phyloP scores from a whole-genome alignment of 2,113 vertebrate species.

The Centropristis striata region DNA sequence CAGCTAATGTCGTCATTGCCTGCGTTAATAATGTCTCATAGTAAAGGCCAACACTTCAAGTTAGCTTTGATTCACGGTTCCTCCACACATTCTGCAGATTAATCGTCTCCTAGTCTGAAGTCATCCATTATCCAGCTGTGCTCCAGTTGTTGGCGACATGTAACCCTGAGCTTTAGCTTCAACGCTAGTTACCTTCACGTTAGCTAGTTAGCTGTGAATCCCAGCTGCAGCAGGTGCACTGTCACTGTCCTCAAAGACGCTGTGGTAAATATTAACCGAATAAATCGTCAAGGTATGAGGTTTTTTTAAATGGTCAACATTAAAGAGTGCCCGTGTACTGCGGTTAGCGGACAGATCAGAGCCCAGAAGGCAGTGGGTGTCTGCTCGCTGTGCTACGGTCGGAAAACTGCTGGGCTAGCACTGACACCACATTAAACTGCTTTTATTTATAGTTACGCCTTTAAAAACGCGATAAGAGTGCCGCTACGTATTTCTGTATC shows the following conservation, averaged over 20 bases:
- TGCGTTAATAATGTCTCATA: constrained; percentile 37
- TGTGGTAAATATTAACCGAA: not conserved
- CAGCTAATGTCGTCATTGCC: constrained; percentile 77
- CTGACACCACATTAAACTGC: constrained; percentile 20
- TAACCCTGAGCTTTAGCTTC: constrained; percentile 58
- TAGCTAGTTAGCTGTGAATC: constrained; percentile 71
- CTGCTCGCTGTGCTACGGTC: constrained; percentile 61
- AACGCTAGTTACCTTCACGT: constrained; percentile 35
- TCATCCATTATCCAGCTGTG: constrained; percentile 45
- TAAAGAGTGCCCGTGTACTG: too few relatives aligned
- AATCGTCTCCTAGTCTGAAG: not conserved
- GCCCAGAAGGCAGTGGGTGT: constrained; percentile 65
- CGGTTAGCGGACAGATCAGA: not conserved
- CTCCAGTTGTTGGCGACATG: constrained; percentile 43
- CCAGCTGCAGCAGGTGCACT: constrained; percentile 73
- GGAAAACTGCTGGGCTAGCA: constrained; percentile 78
- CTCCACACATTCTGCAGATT: not conserved
- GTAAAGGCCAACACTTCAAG: constrained; percentile 14
- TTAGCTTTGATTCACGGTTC: not conserved
- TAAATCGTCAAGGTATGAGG: not conserved
- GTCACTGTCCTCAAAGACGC: constrained; percentile 34
- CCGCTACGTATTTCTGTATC: not conserved
- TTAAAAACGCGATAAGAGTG: not conserved
- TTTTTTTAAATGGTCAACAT: not conserved
- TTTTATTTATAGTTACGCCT: constrained; percentile 19